A percentile compares a stretch with the other conserved stretches of the same genome.
Conservation (phyloP, 2,113 vertebrate species). For the Syngnathus floridae region DNA sequence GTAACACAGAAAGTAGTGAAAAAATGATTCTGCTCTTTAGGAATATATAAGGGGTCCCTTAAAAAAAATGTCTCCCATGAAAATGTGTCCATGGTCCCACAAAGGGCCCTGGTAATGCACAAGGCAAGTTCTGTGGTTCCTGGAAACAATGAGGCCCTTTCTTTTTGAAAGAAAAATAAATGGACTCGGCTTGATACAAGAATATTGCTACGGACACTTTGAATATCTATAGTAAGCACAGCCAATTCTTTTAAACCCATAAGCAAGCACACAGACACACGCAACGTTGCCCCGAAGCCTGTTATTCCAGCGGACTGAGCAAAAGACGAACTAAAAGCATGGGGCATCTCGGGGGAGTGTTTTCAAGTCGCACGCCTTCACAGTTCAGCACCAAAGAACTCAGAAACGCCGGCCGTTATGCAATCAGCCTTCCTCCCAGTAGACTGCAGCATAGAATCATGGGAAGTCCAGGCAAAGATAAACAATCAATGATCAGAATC, state of each 20-base stretch:
- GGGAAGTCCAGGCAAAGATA: conserved; percentile 65
- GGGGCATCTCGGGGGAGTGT: conserved; percentile 59
- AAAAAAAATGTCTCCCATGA: not conserved
- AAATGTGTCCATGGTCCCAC: not conserved
- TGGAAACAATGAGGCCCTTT: conserved; percentile 14
- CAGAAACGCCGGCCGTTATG: conserved; percentile 62
- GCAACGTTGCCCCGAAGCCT: conserved; percentile 49
- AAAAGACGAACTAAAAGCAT: conserved; percentile 72
- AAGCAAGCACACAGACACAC: conserved; percentile 24
- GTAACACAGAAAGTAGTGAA: too few relatives aligned
- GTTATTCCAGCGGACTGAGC: conserved; percentile 69
- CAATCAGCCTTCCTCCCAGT: conserved; percentile 59
- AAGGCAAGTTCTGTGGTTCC: conserved; percentile 11
- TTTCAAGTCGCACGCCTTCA: conserved; percentile 69
- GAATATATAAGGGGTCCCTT: not conserved
- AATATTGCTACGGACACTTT: conserved; percentile 19
- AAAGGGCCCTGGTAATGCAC: not conserved
- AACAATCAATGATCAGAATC: conserved; percentile 66
- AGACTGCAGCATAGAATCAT: conserved; percentile 61
- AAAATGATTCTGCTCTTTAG: not conserved
- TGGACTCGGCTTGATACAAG: conserved; percentile 13
- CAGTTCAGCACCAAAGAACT: conserved; percentile 67
- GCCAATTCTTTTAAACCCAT: conserved; percentile 12
- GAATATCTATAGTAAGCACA: conserved; percentile 37
- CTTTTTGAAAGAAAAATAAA: not conserved